A percentile compares a stretch with the other conserved stretches of the same genome.
These are phyloP conservation scores for Trachymyrmex cornetzi DNA, from an alignment of 1,140 invertebrate genomes.

Conservation along the genomic window DNA sequence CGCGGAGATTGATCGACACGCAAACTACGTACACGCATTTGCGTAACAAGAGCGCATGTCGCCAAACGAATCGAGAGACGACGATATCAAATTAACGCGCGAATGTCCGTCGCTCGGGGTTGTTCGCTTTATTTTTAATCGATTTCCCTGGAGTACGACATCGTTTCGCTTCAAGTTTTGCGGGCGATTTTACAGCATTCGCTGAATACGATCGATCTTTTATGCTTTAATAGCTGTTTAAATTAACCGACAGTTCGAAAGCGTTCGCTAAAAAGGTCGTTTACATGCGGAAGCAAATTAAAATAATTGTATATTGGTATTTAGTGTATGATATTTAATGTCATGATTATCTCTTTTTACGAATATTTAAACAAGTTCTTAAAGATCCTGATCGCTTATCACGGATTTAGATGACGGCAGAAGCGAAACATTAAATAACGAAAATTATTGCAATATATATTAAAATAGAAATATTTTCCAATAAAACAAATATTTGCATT, in stretches of 20 bases:
- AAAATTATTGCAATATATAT: too few species aligned
- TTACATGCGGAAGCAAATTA: slow-evolving; percentile 29
- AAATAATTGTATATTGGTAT: slow-evolving; percentile 15
- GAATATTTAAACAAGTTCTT: not conserved
- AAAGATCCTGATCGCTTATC: not conserved
- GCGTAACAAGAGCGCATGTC: slow-evolving; percentile 40
- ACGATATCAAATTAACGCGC: slow-evolving; percentile 45
- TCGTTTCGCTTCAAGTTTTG: not conserved
- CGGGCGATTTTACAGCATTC: slow-evolving; percentile 28
- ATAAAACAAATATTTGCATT: too few species aligned
- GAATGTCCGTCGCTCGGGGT: not conserved
- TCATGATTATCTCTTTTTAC: not conserved
- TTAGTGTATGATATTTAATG: not conserved
- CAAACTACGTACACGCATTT: slow-evolving; percentile 30
- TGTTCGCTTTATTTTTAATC: slow-evolving; percentile 46
- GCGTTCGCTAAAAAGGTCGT: not conserved
- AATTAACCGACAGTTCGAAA: slow-evolving; percentile 25
- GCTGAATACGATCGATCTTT: slow-evolving; percentile 24
- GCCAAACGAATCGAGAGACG: slow-evolving; percentile 49
- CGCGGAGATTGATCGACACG: not conserved
- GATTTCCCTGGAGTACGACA: slow-evolving; percentile 11
- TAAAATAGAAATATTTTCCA: too few species aligned
- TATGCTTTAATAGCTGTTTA: slow-evolving; percentile 26
- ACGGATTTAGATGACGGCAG: too few species aligned
- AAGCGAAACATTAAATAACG: too few species aligned